Base-by-base conservation (phyloP, 2,888 invertebrate genomes). In the Hedychridium roseum region DNA sequence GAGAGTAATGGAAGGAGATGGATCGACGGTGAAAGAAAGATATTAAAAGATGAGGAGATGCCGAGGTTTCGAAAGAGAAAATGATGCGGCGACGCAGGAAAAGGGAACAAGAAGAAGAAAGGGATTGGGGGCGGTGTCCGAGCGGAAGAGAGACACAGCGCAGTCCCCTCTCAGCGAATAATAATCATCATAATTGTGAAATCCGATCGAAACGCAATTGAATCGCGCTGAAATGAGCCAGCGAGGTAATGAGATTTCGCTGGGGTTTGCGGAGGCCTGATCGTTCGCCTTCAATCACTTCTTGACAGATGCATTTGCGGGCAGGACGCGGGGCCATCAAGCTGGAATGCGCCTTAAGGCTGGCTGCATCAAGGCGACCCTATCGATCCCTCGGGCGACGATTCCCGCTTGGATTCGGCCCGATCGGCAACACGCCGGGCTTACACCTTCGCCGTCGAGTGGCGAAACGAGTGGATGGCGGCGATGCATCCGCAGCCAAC, bases 261-360 rank as follows among this genome's bases (percentile, higher is more conserved):
- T 41, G 50, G 42, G 55, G 32, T 39, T 28, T 32, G 46, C 35
- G 26, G 36, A 44, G n/a, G n/a, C 59, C 58, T 61, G 69, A 73
- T 74, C 71, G 70, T 71, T 74, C 67, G 71, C 74, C 72, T 76
- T 76, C 76, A 73, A 76, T 77, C 75, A 75, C 69, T 71, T 70
- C 73, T 71, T 73, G 77, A 77, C 77, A 76, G 77, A 73, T 71
- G 71, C 73, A 73, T 74, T 76, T 74, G 68, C 69, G 66, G 59
- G 54, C 55, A 57, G 65, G 60, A 62, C 68, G 58, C 57, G 64
- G 44, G 53, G 63, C 67, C 71, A 71, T 71, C 72, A 67, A 71
- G 64, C 51, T 57, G 73, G 76, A 74, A 73, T 75, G 68, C 61
- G 63, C 70, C 73, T 69, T 62, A 61, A 64, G 71, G 74, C 66